These are phyloP conservation scores for Takifugu flavidus DNA, from an alignment of 2,113 vertebrate genomes.

Conservation along the genomic window DNA sequence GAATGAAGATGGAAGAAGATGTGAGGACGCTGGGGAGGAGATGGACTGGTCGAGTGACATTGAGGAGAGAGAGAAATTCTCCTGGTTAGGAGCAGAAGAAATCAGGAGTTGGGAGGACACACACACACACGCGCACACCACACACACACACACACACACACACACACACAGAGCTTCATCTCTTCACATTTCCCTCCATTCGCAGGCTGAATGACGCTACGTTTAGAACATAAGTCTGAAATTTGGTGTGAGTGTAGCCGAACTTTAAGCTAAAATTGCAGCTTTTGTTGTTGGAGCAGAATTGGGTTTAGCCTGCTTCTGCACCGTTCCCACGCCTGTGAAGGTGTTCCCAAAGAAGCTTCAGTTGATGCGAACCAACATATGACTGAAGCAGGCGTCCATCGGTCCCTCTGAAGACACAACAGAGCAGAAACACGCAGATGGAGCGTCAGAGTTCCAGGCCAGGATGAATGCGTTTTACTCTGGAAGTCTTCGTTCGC, in stretches of 20 bases:
- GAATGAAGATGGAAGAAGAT: slow-evolving; percentile 7
- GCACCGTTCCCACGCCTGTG: too few species aligned
- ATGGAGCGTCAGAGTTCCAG: neutral
- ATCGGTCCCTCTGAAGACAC: too few species aligned
- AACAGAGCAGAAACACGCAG: neutral
- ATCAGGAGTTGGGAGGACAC: slow-evolving; percentile 32
- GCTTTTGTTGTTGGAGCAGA: too few species aligned
- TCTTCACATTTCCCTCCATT: slow-evolving; percentile 30
- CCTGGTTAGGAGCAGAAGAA: slow-evolving; percentile 23
- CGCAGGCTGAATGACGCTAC: neutral
- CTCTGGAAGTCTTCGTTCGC: slow-evolving; percentile 1
- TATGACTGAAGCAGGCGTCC: too few species aligned
- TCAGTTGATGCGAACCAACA: too few species aligned
- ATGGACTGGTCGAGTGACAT: slow-evolving; percentile 7
- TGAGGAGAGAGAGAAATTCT: neutral
- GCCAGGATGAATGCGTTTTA: neutral
- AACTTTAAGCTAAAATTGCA: too few species aligned
- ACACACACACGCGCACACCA: slow-evolving; percentile 4
- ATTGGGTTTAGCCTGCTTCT: too few species aligned
- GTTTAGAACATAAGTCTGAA: too few species aligned
- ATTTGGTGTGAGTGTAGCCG: too few species aligned
- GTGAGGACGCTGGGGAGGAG: neutral
- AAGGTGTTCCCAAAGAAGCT: too few species aligned
- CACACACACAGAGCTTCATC: slow-evolving; percentile 20
- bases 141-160: slow-evolving; percentile 18